These are phyloP conservation scores for Metaphire vulgaris DNA, from an alignment of 1,140 invertebrate genomes.

Conservation along the genomic window DNA sequence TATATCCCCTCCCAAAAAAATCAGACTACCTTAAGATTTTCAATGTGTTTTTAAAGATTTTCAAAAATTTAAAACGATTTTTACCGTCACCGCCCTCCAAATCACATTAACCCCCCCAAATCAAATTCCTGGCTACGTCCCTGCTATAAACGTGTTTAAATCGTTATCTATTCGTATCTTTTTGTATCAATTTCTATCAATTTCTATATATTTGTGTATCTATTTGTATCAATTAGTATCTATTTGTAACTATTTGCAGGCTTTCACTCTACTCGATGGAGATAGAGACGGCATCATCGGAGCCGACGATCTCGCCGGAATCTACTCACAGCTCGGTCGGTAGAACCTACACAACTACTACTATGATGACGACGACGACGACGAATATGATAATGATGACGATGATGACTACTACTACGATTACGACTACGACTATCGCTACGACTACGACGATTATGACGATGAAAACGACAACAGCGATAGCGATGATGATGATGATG, in stretches of 20 bases:
- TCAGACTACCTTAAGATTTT: too few species aligned
- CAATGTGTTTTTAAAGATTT: too few species aligned
- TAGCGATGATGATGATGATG: background rate
- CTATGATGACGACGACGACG: background rate
- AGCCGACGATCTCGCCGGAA: slow-evolving; percentile 87
- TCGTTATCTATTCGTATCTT: background rate
- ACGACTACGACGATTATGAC: too few species aligned
- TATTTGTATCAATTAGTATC: background rate
- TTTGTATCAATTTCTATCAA: background rate
- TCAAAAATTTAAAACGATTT: too few species aligned
- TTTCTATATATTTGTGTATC: slow-evolving; percentile 20
- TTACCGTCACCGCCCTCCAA: background rate
- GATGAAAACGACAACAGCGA: background rate
- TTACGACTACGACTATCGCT: background rate
- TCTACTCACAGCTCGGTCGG: slow-evolving; percentile 84
- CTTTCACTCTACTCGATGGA: slow-evolving; percentile 96
- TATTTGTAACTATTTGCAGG: slow-evolving; percentile 55
- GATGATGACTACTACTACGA: background rate
- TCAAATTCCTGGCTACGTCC: background rate
- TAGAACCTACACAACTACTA: background rate
- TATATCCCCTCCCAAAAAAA: too few species aligned
- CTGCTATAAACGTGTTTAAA: background rate
- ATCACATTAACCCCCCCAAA: background rate
- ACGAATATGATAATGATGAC: background rate
- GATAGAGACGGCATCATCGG: slow-evolving; percentile 98